Percentiles rank a stretch among this genome's conserved stretches.
phyloP scores from a whole-genome alignment of 2,797 vertebrate species.

The Sylvia borin region DNA sequence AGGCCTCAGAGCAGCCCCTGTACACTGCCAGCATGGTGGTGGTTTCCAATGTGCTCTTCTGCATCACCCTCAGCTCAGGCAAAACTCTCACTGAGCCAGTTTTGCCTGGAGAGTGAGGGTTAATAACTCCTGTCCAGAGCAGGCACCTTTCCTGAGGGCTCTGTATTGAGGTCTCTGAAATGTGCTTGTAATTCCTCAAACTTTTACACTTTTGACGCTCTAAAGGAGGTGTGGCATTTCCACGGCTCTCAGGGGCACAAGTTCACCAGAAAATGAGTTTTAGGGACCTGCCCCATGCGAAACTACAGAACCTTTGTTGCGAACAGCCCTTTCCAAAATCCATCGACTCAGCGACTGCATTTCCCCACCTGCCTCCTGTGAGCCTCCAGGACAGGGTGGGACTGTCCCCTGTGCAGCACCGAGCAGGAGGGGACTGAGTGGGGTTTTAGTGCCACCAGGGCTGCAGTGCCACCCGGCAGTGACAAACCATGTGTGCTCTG shows the following conservation, averaged over 20 bases:
- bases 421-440: rapidly evolving
- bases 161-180: background rate
- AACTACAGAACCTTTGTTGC: background rate
- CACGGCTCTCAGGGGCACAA: background rate
- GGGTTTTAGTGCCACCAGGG: background rate
- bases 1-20: background rate
- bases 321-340: background rate
- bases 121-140: background rate
- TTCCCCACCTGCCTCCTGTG: background rate
- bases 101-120: background rate
- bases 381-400: background rate
- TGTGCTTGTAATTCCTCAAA: background rate
- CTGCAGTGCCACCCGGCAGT: background rate
- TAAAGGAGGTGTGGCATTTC: background rate
- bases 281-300: rapidly evolving
- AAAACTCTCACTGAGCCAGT: background rate
- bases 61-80: background rate
- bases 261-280: background rate
- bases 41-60: background rate
- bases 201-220: background rate
- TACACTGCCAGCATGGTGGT: background rate
- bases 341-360: rapidly evolving
- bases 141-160: background rate
- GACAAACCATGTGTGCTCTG: background rate
- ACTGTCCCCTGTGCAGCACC: background rate